Conservation (phyloP, 2,888 invertebrate species). For the Odontomyia ornata region DNA sequence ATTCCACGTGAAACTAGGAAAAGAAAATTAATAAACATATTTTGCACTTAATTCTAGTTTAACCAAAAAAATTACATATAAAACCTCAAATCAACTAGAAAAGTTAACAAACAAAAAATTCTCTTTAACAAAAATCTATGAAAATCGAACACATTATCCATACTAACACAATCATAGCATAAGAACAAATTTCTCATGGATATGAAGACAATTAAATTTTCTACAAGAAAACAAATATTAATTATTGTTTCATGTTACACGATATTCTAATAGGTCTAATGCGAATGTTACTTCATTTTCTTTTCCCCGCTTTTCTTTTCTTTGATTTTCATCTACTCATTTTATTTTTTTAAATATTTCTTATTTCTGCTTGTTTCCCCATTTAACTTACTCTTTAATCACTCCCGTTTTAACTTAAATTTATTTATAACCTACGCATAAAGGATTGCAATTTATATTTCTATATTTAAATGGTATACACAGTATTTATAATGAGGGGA, state of each 20-base stretch:
- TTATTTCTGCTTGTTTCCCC: background rate
- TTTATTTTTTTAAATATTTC: background rate
- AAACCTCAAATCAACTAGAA: no score
- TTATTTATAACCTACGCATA: background rate
- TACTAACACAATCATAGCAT: no score
- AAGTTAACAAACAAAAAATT: no score
- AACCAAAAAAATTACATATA: no score
- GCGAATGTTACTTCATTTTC: constrained; percentile 16
- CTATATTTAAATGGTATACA: constrained; percentile 26
- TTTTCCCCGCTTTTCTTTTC: background rate
- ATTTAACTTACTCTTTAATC: no score
- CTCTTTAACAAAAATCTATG: no score
- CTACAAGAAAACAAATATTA: constrained; percentile 30
- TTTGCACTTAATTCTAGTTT: no score
- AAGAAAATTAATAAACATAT: no score
- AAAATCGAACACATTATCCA: no score
- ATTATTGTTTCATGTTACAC: constrained; percentile 4
- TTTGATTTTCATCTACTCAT: background rate
- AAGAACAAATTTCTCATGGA: constrained; percentile 31
- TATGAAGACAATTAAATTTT: constrained; percentile 30
- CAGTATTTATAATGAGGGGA: constrained; percentile 17
- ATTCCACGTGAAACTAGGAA: no score
- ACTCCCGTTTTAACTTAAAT: no score
- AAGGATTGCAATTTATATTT: background rate
- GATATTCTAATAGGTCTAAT: background rate